Conservation (phyloP, 2,888 invertebrate species). For the Stenodera caucasica region DNA sequence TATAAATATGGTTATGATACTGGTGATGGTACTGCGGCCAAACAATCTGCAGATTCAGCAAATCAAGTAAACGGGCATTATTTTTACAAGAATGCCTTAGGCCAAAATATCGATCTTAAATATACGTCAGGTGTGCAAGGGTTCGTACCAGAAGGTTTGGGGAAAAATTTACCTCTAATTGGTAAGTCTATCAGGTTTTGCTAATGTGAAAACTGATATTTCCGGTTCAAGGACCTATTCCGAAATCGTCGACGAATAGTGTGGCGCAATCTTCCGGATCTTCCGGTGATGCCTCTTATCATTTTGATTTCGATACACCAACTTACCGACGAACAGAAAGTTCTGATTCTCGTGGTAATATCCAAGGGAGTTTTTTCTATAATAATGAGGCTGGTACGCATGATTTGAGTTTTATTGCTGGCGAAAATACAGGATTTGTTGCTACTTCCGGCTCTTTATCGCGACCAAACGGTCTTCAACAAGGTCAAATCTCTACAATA, state of each 20-base stretch:
- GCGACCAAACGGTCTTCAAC: slow-evolving; percentile 17
- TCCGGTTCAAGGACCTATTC: neutral
- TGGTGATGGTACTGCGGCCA: slow-evolving; percentile 47
- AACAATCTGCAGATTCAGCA: slow-evolving; percentile 45
- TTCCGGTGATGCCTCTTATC: slow-evolving; percentile 42
- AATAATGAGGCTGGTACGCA: slow-evolving; percentile 34
- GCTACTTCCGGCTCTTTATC: slow-evolving; percentile 37
- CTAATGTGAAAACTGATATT: no score
- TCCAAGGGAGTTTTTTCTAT: slow-evolving; percentile 38
- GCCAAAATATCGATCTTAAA: slow-evolving; percentile 41
- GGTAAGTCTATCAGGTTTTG: neutral
- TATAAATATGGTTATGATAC: slow-evolving; percentile 49
- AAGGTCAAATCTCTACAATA: neutral
- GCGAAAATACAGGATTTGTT: slow-evolving; percentile 43
- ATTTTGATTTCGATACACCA: slow-evolving; percentile 39
- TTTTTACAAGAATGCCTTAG: slow-evolving; percentile 41
- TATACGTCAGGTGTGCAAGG: slow-evolving; percentile 49
- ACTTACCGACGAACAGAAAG: slow-evolving; percentile 38
- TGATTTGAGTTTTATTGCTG: slow-evolving; percentile 41
- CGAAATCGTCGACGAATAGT: neutral
- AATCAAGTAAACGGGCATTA: slow-evolving; percentile 49
- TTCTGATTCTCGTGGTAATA: slow-evolving; percentile 35
- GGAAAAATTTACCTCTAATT: slow-evolving; percentile 14
- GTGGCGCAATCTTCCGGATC: slow-evolving; percentile 17
- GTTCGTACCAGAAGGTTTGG: slow-evolving; percentile 41